Conservation (phyloP, 2,113 vertebrate species). For the Balaenoptera acutorostrata region DNA sequence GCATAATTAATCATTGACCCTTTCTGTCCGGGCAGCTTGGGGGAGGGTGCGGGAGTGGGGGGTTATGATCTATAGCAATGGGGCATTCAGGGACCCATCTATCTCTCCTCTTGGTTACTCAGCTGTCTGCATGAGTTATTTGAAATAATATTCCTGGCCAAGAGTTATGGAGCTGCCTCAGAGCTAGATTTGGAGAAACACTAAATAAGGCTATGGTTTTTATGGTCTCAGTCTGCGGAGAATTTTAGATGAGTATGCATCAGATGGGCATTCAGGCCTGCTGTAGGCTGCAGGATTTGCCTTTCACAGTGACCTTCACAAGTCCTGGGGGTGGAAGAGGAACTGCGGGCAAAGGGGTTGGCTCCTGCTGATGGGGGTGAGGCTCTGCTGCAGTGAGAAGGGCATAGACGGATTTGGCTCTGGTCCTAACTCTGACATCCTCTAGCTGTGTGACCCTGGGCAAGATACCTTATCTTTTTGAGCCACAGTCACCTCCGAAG, state of each 20-base stretch:
- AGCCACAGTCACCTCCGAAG: neutral
- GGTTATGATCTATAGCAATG: slow-evolving; percentile 61
- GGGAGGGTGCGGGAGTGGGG: slow-evolving; percentile 58
- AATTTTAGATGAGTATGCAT: neutral
- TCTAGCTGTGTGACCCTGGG: neutral
- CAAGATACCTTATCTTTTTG: neutral
- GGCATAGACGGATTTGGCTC: neutral
- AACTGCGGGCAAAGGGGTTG: neutral
- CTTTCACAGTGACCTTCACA: neutral
- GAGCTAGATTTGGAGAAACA: slow-evolving; percentile 50
- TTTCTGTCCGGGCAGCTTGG: slow-evolving; percentile 71
- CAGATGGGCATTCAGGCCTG: neutral
- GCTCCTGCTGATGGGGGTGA: neutral
- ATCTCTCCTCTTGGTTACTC: slow-evolving; percentile 61
- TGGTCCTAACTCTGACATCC: neutral
- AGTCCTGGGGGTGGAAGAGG: neutral
- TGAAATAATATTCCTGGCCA: slow-evolving; percentile 57
- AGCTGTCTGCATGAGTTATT: slow-evolving; percentile 67
- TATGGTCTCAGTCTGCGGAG: neutral
- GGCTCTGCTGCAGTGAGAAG: neutral
- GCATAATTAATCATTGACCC: slow-evolving; percentile 84
- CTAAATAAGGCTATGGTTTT: slow-evolving; percentile 65
- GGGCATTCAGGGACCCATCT: slow-evolving; percentile 60
- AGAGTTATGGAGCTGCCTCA: slow-evolving; percentile 44
- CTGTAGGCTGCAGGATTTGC: neutral